These are phyloP conservation scores for Labroides dimidiatus DNA, from an alignment of 2,797 vertebrate genomes.

Conservation along the genomic window DNA sequence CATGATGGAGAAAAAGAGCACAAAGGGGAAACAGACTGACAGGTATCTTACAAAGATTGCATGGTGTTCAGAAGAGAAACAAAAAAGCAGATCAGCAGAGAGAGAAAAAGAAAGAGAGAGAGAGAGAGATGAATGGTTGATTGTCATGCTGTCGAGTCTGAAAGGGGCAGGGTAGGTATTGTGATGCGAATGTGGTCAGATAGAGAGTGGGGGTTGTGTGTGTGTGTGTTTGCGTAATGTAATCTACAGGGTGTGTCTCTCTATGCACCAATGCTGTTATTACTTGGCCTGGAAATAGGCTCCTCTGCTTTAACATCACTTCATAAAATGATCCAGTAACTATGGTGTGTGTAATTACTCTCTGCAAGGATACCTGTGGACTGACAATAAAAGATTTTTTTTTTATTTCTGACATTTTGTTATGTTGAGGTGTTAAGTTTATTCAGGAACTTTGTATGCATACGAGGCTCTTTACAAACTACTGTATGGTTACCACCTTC, in stretches of 20 bases:
- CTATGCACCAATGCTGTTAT: conserved; percentile 26
- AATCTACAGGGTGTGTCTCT: conserved; percentile 68
- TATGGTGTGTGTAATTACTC: too few relatives aligned
- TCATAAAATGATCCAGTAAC: too few relatives aligned
- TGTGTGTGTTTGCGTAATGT: conserved; percentile 43
- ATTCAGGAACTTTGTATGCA: too few relatives aligned
- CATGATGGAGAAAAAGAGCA: conserved; percentile 3
- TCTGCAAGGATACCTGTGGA: too few relatives aligned
- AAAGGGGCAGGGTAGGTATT: conserved; percentile 78
- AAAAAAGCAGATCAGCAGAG: conserved; percentile 26
- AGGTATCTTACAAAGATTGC: conserved; percentile 9
- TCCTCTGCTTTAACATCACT: too few relatives aligned
- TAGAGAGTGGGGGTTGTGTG: conserved; percentile 57
- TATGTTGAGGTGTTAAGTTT: too few relatives aligned
- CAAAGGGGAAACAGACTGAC: not conserved
- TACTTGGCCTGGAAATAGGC: not conserved
- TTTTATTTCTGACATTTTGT: too few relatives aligned
- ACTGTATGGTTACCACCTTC: too few relatives aligned
- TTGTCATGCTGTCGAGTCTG: conserved; percentile 79
- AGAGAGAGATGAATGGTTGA: conserved; percentile 69
- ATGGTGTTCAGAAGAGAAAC: conserved; percentile 27
- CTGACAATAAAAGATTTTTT: too few relatives aligned
- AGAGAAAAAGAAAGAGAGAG: conserved; percentile 13
- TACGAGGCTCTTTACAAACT: too few relatives aligned
- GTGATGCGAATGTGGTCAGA: conserved; percentile 75